Percentiles rank a stretch among this genome's conserved stretches.
These are phyloP conservation scores for Rhagophthalmus giganteus DNA, from an alignment of 2,888 invertebrate species.

Conservation along the genomic window DNA sequence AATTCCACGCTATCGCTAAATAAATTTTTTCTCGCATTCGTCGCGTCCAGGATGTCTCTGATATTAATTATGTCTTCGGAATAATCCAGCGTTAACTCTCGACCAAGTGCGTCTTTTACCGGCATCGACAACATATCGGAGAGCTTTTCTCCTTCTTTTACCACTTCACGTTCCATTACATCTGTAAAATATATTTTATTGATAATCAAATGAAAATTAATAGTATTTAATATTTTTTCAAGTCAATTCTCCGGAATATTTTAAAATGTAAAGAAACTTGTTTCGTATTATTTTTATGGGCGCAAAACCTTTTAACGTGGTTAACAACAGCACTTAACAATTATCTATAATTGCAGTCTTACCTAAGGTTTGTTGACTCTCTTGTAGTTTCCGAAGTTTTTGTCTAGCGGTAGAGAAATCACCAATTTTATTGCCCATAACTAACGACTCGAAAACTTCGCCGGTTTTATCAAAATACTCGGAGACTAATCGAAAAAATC, in stretches of 20 bases:
- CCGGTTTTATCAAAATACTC: constrained; percentile 72
- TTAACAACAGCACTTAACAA: background rate
- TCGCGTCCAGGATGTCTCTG: constrained; percentile 69
- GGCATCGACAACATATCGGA: constrained; percentile 78
- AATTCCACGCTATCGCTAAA: constrained; percentile 76
- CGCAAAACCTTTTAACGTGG: background rate
- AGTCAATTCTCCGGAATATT: background rate
- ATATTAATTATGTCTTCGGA: constrained; percentile 73
- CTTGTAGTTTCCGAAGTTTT: constrained; percentile 63
- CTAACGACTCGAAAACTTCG: constrained; percentile 67
- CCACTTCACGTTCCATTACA: constrained; percentile 66
- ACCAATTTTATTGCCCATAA: constrained; percentile 64
- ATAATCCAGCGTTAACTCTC: constrained; percentile 70
- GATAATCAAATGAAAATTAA: too few relatives aligned
- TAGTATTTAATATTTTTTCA: background rate
- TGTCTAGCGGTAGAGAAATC: constrained; percentile 62
- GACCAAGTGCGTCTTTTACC: constrained; percentile 75
- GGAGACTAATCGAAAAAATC: constrained; percentile 75
- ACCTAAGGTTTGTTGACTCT: constrained; percentile 65
- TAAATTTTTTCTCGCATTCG: constrained; percentile 69
- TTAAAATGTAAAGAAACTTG: too few relatives aligned
- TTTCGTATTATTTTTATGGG: background rate
- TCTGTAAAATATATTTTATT: too few relatives aligned
- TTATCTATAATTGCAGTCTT: constrained; percentile 34
- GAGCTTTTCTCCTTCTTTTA: constrained; percentile 75